Evolutionary conservation across 2,113 vertebrate species (phyloP).

Genomic region (Turdus rufiventris): DNA sequence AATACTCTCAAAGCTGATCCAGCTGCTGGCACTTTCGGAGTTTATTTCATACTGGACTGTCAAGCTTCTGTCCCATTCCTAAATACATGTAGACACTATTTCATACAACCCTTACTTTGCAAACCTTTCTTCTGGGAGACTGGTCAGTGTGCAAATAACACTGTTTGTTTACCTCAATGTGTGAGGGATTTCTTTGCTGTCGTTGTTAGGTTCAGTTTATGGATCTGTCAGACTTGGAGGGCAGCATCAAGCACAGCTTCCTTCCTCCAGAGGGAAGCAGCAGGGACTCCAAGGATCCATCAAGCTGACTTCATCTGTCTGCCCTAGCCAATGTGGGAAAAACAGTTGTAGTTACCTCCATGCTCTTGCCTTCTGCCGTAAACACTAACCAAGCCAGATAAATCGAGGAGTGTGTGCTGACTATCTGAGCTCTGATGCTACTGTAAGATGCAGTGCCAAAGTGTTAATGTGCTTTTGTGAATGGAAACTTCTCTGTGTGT

Average conservation of each 20-base stretch:
- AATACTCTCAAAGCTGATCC: background rate
- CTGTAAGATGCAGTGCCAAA: background rate
- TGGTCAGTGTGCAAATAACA: background rate
- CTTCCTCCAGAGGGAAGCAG: background rate
- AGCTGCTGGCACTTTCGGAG: background rate
- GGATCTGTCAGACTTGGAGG: background rate
- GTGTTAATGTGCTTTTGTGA: background rate
- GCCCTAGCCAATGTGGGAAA: background rate
- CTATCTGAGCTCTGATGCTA: background rate
- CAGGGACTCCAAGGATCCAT: background rate
- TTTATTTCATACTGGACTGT: background rate
- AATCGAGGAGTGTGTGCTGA: background rate
- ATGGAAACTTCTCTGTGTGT: background rate
- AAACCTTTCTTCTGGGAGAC: background rate
- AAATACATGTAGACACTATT: background rate
- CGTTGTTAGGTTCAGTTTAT: background rate
- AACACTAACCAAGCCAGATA: conserved; percentile 1
- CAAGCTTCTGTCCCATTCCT: background rate
- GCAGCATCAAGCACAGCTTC: background rate
- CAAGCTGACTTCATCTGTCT: background rate
- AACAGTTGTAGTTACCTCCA: background rate
- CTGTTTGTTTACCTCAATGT: background rate
- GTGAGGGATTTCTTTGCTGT: conserved; percentile 11
- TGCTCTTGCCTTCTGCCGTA: background rate
- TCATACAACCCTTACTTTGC: background rate